phyloP scores from a whole-genome alignment of 2,797 vertebrate species.

The Chaenodraco wilsoni region DNA sequence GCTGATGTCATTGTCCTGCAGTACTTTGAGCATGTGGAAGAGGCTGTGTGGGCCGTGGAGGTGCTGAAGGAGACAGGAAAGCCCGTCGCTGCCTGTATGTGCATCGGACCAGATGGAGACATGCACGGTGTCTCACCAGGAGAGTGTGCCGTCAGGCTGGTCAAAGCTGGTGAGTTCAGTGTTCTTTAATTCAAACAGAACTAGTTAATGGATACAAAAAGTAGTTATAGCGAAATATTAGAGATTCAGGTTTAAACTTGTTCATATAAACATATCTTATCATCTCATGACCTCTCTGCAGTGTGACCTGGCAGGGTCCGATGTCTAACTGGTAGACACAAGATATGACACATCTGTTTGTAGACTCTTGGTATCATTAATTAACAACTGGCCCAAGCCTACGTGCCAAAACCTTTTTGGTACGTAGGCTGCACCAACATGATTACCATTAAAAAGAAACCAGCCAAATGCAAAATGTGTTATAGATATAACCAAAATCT shows the following conservation, averaged over 20 bases:
- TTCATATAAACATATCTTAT: neutral
- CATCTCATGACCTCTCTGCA: constrained; percentile 3
- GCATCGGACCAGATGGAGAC: constrained; percentile 95
- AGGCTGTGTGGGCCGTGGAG: constrained; percentile 96
- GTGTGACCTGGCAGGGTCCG: neutral
- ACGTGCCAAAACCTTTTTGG: neutral
- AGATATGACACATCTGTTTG: neutral
- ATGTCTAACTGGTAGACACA: neutral
- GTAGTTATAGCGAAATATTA: neutral
- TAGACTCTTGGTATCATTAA: neutral
- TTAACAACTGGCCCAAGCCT: neutral
- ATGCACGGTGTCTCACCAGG: constrained; percentile 89
- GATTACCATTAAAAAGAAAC: neutral
- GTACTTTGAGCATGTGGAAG: constrained; percentile 99
- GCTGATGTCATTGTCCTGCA: constrained; percentile 67
- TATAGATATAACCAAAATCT: neutral
- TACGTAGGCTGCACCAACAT: neutral
- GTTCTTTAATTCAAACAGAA: neutral
- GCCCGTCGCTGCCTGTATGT: constrained; percentile 90
- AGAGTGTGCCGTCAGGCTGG: constrained; percentile 91
- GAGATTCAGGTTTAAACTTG: neutral
- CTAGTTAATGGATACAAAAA: neutral
- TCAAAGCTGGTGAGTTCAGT: constrained; percentile 88
- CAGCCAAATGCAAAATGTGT: neutral
- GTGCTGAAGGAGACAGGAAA: constrained; percentile 91